Evolutionary conservation across 2,888 invertebrate species (phyloP).

Genomic region (Luperina testacea): DNA sequence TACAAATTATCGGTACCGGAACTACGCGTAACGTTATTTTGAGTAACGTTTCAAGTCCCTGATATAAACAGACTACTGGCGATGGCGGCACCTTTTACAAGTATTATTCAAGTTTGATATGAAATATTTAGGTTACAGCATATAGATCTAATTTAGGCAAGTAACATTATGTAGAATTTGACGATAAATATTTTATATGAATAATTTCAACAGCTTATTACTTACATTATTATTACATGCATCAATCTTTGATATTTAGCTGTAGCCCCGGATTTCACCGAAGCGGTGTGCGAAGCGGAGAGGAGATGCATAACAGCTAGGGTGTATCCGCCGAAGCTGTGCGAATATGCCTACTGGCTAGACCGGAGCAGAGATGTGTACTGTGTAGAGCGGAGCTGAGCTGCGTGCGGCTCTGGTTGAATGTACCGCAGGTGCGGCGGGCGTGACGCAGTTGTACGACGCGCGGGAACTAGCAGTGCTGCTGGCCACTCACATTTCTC

Average conservation of each 20-base stretch:
- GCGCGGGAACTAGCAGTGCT: neutral
- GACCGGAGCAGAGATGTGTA: neutral
- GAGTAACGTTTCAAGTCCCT: no score
- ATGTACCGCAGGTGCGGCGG: no score
- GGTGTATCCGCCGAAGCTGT: neutral
- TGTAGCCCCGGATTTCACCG: neutral
- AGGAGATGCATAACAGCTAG: neutral
- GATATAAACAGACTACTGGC: neutral
- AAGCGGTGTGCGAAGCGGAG: neutral
- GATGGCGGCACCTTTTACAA: constrained; percentile 15
- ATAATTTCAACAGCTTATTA: constrained; percentile 43
- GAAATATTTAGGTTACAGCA: constrained; percentile 17
- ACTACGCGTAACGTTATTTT: no score
- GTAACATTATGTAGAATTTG: constrained; percentile 45
- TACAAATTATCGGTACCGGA: no score
- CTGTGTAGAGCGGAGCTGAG: neutral
- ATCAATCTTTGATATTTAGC: constrained; percentile 58
- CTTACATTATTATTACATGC: constrained; percentile 32
- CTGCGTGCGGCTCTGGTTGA: neutral
- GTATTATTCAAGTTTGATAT: constrained; percentile 42
- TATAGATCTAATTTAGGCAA: constrained; percentile 29
- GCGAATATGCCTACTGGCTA: neutral
- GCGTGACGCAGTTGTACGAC: no score
- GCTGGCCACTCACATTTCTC: neutral
- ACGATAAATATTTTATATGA: constrained; percentile 39